Conservation (phyloP, 2,797 vertebrate genomes). For the Podarcis lilfordi region DNA sequence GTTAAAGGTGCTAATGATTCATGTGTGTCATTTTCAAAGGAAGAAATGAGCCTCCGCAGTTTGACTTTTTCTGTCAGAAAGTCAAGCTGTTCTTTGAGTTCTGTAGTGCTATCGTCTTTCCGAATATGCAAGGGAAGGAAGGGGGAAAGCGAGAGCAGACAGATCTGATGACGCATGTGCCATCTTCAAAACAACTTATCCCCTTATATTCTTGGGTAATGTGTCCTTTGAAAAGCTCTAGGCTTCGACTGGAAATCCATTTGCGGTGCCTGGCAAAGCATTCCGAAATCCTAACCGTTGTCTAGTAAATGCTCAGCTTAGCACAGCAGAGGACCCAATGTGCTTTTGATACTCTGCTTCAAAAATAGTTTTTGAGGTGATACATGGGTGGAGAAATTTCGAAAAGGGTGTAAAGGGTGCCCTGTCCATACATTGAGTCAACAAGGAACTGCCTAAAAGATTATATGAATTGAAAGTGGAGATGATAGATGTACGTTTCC, state of each 20-base stretch:
- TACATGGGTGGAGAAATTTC: neutral
- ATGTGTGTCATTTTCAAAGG: conserved; percentile 43
- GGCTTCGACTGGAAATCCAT: neutral
- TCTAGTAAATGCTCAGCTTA: neutral
- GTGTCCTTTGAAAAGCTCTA: neutral
- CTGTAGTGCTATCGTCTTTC: conserved; percentile 29
- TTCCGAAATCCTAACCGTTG: neutral
- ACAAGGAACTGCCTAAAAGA: neutral
- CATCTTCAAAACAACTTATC: neutral
- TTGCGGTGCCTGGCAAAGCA: neutral
- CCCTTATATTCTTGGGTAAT: neutral
- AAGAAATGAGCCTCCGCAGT: conserved; percentile 48
- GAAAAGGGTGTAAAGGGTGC: neutral
- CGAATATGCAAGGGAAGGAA: neutral
- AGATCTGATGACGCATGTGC: neutral
- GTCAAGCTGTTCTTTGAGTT: conserved; percentile 44
- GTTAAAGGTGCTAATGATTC: conserved; percentile 63
- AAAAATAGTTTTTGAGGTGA: neutral
- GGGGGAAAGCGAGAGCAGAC: conserved; percentile 20
- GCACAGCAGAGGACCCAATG: neutral
- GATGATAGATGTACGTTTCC: no score
- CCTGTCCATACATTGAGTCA: neutral
- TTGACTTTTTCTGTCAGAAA: conserved; percentile 62
- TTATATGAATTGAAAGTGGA: neutral
- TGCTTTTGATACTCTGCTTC: neutral